These are phyloP conservation scores for Entelurus aequoreus DNA, from an alignment of 2,113 vertebrate species.

Conservation along the genomic window DNA sequence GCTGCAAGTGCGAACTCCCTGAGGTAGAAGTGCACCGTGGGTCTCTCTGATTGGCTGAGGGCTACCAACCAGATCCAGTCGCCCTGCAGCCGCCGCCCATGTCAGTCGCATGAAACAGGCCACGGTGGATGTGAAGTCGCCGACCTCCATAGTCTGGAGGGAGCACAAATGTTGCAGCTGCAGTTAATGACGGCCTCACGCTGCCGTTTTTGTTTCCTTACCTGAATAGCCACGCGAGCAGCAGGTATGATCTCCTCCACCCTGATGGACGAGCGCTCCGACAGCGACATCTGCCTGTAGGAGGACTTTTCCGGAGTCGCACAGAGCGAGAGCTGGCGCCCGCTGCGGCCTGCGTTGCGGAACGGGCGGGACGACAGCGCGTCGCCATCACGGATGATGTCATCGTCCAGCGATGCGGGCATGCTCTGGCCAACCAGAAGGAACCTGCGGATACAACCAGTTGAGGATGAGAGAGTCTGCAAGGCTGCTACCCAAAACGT, in stretches of 20 bases:
- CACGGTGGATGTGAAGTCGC: slow-evolving; percentile 93
- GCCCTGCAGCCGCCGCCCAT: slow-evolving; percentile 94
- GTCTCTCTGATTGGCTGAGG: slow-evolving; percentile 95
- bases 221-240: slow-evolving; percentile 94
- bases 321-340: slow-evolving; percentile 90
- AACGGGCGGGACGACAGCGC: slow-evolving; percentile 93
- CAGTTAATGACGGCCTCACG: too few species aligned
- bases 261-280: slow-evolving; percentile 93
- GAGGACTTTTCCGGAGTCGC: slow-evolving; percentile 95
- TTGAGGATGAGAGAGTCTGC: slow-evolving; percentile 1
- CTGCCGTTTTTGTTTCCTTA: slow-evolving; percentile 40
- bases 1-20: slow-evolving; percentile 89
- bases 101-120: slow-evolving; percentile 97
- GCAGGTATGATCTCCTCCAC: slow-evolving; percentile 98
- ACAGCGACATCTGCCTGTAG: slow-evolving; percentile 91
- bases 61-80: slow-evolving; percentile 92
- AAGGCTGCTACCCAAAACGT: too few species aligned
- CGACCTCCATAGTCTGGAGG: slow-evolving; percentile 92
- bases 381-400: slow-evolving; percentile 86
- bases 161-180: neutral
- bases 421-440: slow-evolving; percentile 94
- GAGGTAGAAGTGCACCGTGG: slow-evolving; percentile 81
- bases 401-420: slow-evolving; percentile 87
- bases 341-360: slow-evolving; percentile 81
- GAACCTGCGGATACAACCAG: slow-evolving; percentile 74